Conservation (phyloP, 2,113 vertebrate genomes). For the Campylomormyrus tamandua region DNA sequence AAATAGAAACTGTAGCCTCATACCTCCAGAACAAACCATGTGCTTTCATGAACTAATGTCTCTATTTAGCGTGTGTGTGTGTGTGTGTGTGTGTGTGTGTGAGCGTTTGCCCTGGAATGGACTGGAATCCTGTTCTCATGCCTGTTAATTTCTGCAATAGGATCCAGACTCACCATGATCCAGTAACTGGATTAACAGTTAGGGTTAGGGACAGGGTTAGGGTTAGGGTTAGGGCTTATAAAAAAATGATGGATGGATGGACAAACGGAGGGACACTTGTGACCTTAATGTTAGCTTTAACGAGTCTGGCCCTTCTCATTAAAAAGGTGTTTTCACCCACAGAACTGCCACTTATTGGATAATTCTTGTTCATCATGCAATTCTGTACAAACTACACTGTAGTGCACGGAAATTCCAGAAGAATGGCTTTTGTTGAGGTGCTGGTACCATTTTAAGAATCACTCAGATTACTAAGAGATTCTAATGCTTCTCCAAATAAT, state of each 20-base stretch:
- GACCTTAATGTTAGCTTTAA: neutral
- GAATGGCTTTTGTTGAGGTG: neutral
- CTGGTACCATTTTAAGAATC: neutral
- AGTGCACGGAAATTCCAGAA: neutral
- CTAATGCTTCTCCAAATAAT: neutral
- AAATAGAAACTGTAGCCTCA: neutral
- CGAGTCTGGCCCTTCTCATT: neutral
- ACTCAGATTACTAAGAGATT: neutral
- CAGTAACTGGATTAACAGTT: neutral
- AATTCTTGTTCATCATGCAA: neutral
- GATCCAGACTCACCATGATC: neutral
- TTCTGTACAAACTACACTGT: neutral
- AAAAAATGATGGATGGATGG: neutral
- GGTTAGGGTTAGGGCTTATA: neutral
- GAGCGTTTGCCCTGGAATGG: neutral
- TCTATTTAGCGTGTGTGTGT: neutral
- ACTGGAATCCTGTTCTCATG: neutral
- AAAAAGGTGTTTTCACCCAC: neutral
- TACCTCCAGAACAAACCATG: neutral
- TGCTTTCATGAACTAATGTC: neutral
- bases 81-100: neutral
- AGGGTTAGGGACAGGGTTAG: neutral
- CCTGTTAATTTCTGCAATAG: neutral
- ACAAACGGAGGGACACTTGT: neutral
- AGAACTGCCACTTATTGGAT: neutral